Conservation (phyloP, 2,113 vertebrate genomes). For the Marmota monax region DNA sequence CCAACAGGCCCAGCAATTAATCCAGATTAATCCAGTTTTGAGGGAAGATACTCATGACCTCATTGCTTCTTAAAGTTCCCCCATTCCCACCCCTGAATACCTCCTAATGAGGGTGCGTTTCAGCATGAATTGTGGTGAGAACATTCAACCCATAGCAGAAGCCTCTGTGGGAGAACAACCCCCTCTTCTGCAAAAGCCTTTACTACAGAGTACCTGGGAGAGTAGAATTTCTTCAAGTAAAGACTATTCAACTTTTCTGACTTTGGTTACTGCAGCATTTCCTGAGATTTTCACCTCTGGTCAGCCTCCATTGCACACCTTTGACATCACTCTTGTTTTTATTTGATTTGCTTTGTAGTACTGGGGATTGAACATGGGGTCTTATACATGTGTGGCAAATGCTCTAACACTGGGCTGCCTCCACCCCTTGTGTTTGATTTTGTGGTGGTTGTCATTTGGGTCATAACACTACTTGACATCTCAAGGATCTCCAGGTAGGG, state of each 20-base stretch:
- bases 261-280: neutral
- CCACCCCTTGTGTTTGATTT: too few relatives aligned
- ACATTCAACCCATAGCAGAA: neutral
- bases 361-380: neutral
- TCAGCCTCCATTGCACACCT: neutral
- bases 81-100: too few relatives aligned
- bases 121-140: neutral
- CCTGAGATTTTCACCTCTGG: neutral
- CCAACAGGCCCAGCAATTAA: neutral
- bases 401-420: neutral
- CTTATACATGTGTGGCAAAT: too few relatives aligned
- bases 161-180: neutral
- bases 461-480: neutral
- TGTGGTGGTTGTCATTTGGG: neutral
- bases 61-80: neutral
- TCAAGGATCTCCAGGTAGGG: neutral
- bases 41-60: neutral
- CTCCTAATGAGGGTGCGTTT: neutral
- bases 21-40: neutral
- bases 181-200: neutral
- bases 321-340: neutral
- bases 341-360: neutral
- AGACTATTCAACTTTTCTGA: neutral
- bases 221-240: neutral
- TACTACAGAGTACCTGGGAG: neutral